Evolutionary conservation across 2,113 vertebrate genomes (phyloP).

Genomic region (Verasper variegatus): DNA sequence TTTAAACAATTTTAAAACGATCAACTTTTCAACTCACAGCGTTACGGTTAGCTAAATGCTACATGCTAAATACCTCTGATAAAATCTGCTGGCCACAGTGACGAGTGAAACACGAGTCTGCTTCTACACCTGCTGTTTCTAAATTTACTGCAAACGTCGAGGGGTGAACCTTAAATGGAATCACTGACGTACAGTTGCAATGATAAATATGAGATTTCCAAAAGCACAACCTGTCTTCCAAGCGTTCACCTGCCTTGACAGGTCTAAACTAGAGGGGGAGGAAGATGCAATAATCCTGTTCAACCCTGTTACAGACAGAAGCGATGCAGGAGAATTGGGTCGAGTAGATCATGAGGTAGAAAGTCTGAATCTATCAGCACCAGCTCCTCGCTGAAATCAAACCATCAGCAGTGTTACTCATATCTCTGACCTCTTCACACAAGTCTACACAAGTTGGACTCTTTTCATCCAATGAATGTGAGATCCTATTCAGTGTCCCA

Average conservation of each 20-base stretch:
- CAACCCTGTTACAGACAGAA: background rate
- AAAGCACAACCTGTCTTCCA: background rate
- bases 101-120: no score
- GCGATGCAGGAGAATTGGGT: background rate
- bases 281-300: background rate
- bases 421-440: conserved; percentile 6
- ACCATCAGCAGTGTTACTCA: background rate
- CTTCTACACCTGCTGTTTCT: background rate
- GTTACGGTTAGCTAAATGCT: no score
- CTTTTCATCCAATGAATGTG: no score
- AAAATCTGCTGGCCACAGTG: no score
- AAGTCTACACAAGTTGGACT: no score
- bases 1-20: no score
- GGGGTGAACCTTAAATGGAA: no score
- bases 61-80: no score
- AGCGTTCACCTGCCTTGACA: background rate
- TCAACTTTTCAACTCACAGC: no score
- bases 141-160: background rate
- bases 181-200: background rate
- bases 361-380: background rate
- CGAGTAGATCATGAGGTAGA: background rate
- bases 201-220: background rate
- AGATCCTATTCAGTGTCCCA: no score
- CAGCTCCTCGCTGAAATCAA: no score
- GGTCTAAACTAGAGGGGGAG: background rate